Evolutionary conservation across 2,113 vertebrate genomes (phyloP).

Genomic region (Pterocles gutturalis): DNA sequence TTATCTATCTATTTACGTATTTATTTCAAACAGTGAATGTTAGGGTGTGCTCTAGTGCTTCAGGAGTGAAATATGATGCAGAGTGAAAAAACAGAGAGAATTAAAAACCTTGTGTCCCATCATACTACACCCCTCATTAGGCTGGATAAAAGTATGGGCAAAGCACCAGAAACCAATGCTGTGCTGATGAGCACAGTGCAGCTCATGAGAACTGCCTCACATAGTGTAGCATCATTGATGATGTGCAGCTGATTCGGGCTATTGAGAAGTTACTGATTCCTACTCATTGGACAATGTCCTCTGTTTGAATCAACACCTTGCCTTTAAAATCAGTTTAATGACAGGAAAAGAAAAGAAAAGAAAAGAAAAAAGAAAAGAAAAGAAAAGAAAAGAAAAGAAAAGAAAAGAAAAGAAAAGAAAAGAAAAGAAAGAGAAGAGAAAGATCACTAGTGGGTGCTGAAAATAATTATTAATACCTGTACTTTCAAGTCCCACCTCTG

Average conservation of each 20-base stretch:
- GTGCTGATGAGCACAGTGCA: background rate
- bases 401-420: no score
- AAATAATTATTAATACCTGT: background rate
- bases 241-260: background rate
- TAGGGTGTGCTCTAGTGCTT: background rate
- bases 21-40: background rate
- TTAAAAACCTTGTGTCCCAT: background rate
- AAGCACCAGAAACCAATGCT: background rate
- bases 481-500: background rate
- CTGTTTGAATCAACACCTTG: background rate
- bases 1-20: background rate
- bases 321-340: background rate
- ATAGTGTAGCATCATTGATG: background rate
- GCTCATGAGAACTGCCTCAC: rapidly evolving
- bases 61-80: background rate
- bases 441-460: background rate
- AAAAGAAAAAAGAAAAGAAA: no score
- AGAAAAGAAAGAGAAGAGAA: rapidly evolving
- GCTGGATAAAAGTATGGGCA: background rate
- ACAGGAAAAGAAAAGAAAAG: background rate
- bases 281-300: rapidly evolving
- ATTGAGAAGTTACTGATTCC: background rate
- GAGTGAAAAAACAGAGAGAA: background rate
- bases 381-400: no score
- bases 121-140: background rate